A percentile compares a stretch with the other conserved stretches of the same genome.
Conservation (phyloP, 2,888 invertebrate species). For the Eumacrocentrus americanus region DNA sequence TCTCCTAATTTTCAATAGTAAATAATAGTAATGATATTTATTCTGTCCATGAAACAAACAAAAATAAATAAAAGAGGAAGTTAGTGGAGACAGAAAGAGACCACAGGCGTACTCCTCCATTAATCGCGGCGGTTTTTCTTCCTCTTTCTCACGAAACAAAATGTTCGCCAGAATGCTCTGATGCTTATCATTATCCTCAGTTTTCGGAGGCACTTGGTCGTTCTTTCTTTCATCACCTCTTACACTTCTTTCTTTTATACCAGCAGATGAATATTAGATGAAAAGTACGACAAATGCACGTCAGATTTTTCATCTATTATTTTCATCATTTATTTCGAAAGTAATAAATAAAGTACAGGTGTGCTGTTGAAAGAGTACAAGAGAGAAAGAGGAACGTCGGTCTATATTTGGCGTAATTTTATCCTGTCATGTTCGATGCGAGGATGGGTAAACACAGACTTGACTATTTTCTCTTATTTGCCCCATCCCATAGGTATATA, state of each 20-base stretch:
- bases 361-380: too few species aligned
- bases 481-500: background rate
- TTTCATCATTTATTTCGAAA: conserved; percentile 13
- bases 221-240: too few species aligned
- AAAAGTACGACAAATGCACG: too few species aligned
- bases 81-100: background rate
- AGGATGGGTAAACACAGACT: conserved; percentile 9
- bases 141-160: conserved; percentile 30
- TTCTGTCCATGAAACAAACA: too few species aligned
- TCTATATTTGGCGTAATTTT: conserved; percentile 5
- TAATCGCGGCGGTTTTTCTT: conserved; percentile 2
- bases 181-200: conserved; percentile 27
- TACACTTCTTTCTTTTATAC: too few species aligned
- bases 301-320: too few species aligned
- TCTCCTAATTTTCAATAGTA: too few species aligned
- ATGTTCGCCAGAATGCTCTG: conserved; percentile 31
- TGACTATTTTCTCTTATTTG: conserved; percentile 12
- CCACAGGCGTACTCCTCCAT: conserved; percentile 13
- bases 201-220: background rate
- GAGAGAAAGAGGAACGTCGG: background rate
- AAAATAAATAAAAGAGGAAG: too few species aligned
- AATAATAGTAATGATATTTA: too few species aligned
- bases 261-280: too few species aligned
- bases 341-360: conserved; percentile 5
- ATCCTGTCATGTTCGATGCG: conserved; percentile 20